Conservation (phyloP, 2,888 invertebrate species). For the Calameuta pallipes region DNA sequence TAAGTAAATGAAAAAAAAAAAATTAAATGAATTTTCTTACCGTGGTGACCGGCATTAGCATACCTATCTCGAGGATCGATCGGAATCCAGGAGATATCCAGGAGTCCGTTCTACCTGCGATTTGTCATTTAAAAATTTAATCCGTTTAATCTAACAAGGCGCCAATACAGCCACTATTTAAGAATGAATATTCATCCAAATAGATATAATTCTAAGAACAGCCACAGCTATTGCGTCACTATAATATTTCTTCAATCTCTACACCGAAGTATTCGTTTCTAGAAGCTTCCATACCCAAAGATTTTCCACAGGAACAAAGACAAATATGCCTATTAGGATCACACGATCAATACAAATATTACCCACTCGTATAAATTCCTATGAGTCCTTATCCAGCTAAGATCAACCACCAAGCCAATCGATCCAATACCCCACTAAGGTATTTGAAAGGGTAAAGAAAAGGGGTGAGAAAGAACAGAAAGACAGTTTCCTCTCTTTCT, state of each 20-base stretch:
- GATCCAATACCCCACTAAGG: not conserved
- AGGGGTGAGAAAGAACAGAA: not conserved
- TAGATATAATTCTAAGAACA: not conserved
- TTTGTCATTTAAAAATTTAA: slow-evolving; percentile 4
- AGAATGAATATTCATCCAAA: not conserved
- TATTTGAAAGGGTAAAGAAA: not conserved
- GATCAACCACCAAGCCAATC: not conserved
- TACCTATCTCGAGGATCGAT: slow-evolving; percentile 3
- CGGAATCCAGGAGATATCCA: not conserved
- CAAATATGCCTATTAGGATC: not conserved
- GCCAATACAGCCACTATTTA: not conserved
- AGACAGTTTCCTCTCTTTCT: not conserved
- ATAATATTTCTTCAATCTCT: not conserved
- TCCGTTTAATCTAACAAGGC: not conserved
- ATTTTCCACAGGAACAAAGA: not conserved
- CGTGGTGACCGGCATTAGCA: not conserved
- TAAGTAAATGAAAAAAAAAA: not conserved
- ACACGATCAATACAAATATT: not conserved
- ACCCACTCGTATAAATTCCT: not conserved
- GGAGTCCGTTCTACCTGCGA: not conserved
- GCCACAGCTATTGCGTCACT: not conserved
- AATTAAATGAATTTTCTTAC: not conserved
- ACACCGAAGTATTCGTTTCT: no score
- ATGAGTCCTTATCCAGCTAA: not conserved
- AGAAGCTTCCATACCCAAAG: not conserved